Percentiles rank a stretch among this genome's conserved stretches.
phyloP scores from a whole-genome alignment of 2,113 vertebrate genomes.

The Microcebus lehilahytsara region DNA sequence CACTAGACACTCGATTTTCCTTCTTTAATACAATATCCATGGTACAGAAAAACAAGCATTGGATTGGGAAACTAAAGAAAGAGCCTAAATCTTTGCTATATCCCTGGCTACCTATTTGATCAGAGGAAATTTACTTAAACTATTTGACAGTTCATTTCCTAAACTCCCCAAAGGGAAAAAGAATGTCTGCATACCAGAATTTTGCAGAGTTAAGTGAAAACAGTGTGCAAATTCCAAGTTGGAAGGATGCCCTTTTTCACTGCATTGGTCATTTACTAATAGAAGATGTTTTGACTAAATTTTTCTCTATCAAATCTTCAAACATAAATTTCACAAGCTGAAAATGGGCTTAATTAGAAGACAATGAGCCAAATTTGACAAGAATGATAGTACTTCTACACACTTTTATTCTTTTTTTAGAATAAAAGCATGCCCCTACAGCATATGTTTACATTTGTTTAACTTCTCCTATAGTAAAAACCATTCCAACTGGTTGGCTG shows the following conservation, averaged over 20 bases:
- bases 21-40: not conserved
- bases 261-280: not conserved
- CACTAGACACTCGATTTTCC: not conserved
- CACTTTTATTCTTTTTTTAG: not conserved
- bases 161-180: not conserved
- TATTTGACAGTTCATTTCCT: not conserved
- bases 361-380: not conserved
- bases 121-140: not conserved
- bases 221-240: not conserved
- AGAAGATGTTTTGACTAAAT: not conserved
- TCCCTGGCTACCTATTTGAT: not conserved
- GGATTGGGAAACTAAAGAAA: not conserved
- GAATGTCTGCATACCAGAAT: not conserved
- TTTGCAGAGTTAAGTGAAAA: not conserved
- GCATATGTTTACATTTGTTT: not conserved
- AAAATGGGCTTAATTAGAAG: not conserved
- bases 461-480: not conserved
- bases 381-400: not conserved
- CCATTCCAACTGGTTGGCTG: not conserved
- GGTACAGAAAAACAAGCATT: not conserved
- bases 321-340: not conserved
- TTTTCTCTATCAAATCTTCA: not conserved
- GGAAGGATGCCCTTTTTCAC: not conserved
- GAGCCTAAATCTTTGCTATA: not conserved
- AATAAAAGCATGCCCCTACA: not conserved